Evolutionary conservation across 30 jellyfish, hydroid and myxozoan genomes (phyloP).

Genomic region (Hydractinia symbiolongicarpus): DNA sequence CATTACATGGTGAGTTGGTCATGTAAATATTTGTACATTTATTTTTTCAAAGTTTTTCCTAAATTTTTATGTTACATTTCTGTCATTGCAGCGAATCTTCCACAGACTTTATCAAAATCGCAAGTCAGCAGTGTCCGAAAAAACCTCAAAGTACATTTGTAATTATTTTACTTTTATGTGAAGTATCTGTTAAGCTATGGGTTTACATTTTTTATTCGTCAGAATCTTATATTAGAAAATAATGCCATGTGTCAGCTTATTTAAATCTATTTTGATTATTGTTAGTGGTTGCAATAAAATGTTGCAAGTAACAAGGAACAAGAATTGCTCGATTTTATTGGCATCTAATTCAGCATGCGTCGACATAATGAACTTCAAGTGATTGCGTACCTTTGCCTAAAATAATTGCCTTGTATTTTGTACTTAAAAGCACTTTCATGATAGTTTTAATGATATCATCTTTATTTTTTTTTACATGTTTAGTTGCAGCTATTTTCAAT

Average conservation of each 20-base stretch:
- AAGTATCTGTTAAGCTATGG: too few relatives aligned
- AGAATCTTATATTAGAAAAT: background rate
- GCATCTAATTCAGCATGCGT: too few relatives aligned
- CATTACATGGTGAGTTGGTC: conserved; percentile 72
- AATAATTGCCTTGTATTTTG: background rate
- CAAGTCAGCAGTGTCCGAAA: conserved; percentile 99
- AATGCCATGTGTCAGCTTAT: background rate
- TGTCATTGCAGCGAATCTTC: conserved; percentile 65
- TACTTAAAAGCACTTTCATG: background rate
- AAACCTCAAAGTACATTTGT: conserved; percentile 63
- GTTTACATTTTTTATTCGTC: too few relatives aligned
- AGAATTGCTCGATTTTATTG: too few relatives aligned
- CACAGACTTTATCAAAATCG: conserved; percentile 86
- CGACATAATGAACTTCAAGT: too few relatives aligned
- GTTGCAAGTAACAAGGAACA: too few relatives aligned
- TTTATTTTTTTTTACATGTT: background rate
- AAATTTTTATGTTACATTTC: background rate
- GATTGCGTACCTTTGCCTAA: too few relatives aligned
- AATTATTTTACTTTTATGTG: too few relatives aligned
- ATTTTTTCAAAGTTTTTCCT: background rate
- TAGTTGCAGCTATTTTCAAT: conserved; percentile 86
- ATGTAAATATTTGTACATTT: background rate
- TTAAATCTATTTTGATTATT: background rate
- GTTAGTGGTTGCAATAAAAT: background rate
- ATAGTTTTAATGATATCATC: background rate